Evolutionary conservation across 2,797 vertebrate genomes (phyloP), one percentile per base, ranked within the genome.

Genomic region (Huso huso): DNA sequence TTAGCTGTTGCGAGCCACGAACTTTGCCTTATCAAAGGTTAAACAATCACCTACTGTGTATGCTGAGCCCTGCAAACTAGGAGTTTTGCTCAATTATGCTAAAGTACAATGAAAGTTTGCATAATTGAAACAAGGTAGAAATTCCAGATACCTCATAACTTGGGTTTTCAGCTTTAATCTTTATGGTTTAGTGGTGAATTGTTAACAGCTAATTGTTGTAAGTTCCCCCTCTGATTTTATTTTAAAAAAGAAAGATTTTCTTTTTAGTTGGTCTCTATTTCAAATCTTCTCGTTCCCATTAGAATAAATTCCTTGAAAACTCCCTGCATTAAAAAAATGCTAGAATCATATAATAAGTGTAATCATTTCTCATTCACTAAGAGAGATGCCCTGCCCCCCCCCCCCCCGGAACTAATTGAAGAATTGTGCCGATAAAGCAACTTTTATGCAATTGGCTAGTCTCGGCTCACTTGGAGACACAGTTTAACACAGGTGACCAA

Each of bases 31-130:
- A 68, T 67, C 70, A 66, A 65, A 75, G 70, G 75, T 76, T 62
- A 72, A 66, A 60, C 62, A 70, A 65, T 59, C 60, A 63, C 52
- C 51, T 64, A 67, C 67, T 69, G 69, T 66, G 68, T 72, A 70
- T 72, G 55, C 64, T 70, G 71, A 78, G 23, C 23, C 66, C 66
- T 52, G 4, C 53, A 13, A 66, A 48, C 70, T 51, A 73, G 69
- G 68, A 75, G 73, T 77, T 78, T 76, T 74, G 71, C 57, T 68
- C 77, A 76, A 83, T 83, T 80, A 37, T 37, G 2, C 23, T 37
- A 78, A 80, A 78, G 70, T 65, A 71, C 72, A 65, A 78, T 71
- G 75, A 67, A 70, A 68, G 59, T 63, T 63, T 62, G 69, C 61
- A 64, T 78, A 78, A 64, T 71, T 69, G 72, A 78, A 82, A 71